Evolutionary conservation across 2,888 invertebrate genomes (phyloP).

Genomic region (Meghimatium bilineatum): DNA sequence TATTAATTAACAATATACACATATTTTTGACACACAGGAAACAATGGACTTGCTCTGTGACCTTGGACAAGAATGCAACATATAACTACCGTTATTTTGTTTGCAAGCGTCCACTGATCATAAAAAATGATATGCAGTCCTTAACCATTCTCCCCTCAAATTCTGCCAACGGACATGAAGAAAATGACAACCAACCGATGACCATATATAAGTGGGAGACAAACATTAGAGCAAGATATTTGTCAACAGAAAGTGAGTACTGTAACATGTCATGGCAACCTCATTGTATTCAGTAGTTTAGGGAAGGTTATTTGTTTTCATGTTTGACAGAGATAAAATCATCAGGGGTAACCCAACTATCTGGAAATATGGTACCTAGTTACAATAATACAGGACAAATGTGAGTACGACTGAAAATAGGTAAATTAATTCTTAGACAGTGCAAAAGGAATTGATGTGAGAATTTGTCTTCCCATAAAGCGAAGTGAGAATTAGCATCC

Average conservation of each 20-base stretch:
- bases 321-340: too few relatives aligned
- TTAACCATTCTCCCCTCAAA: neutral
- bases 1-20: too few relatives aligned
- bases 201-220: conserved; percentile 51
- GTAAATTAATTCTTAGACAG: too few relatives aligned
- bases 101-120: conserved; percentile 17
- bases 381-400: too few relatives aligned
- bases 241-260: conserved; percentile 34
- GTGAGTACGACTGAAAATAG: too few relatives aligned
- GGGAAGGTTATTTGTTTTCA: too few relatives aligned
- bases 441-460: too few relatives aligned
- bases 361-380: too few relatives aligned
- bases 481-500: too few relatives aligned
- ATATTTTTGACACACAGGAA: conserved; percentile 31
- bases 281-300: too few relatives aligned
- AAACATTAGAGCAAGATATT: conserved; percentile 46
- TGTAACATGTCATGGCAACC: neutral
- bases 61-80: conserved; percentile 17
- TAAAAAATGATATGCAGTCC: neutral
- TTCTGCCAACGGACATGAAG: neutral
- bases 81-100: conserved; percentile 47
- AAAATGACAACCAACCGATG: neutral
- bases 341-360: too few relatives aligned
- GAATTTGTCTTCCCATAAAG: too few relatives aligned
- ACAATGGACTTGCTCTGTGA: conserved; percentile 40